Conservation (phyloP, 2,888 invertebrate genomes). For the Rhogogaster chlorosoma region DNA sequence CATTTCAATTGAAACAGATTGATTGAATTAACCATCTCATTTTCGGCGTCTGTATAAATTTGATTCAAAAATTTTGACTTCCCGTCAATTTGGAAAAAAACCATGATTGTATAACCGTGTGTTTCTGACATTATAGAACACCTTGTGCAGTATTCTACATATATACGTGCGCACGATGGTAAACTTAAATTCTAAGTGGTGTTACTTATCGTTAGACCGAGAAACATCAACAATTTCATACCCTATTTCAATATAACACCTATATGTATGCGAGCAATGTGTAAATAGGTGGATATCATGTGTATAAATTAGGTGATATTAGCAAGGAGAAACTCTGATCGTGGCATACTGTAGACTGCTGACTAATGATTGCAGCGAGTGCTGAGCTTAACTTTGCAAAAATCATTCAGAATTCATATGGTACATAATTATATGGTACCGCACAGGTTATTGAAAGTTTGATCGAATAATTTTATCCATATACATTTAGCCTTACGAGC, state of each 20-base stretch:
- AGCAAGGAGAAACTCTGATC: background rate
- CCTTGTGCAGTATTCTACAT: background rate
- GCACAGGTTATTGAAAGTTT: background rate
- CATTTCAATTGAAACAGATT: background rate
- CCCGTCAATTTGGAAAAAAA: background rate
- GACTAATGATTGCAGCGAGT: background rate
- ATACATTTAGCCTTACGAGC: background rate
- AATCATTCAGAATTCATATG: background rate
- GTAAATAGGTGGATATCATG: background rate
- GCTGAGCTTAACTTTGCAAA: background rate
- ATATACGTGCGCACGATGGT: background rate
- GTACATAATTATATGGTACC: background rate
- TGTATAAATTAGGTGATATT: background rate
- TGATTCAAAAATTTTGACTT: background rate
- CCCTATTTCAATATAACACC: background rate
- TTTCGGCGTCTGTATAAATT: background rate
- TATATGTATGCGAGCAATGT: background rate
- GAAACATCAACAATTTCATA: constrained; percentile 10
- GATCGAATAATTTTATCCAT: background rate
- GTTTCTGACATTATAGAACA: constrained; percentile 6
- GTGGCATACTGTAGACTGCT: background rate
- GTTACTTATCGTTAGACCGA: constrained; percentile 7
- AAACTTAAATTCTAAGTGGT: constrained; percentile 7
- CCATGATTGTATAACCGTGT: background rate
- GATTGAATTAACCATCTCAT: background rate